Percentiles rank a stretch among this genome's conserved stretches.
phyloP scores from a whole-genome alignment of 2,888 invertebrate species.

The Mimumesa dahlbomi region DNA sequence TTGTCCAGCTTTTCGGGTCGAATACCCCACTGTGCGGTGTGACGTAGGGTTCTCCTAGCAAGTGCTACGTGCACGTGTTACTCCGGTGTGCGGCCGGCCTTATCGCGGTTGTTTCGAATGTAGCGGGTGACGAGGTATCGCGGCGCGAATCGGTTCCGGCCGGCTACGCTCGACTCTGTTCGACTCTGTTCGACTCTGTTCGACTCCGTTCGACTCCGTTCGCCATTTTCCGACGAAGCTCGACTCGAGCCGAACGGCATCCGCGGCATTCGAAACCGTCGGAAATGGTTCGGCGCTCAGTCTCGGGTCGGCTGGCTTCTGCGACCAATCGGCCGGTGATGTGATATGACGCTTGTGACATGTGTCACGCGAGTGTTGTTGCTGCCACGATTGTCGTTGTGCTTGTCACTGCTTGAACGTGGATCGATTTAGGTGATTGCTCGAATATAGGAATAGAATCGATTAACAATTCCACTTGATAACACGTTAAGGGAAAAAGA shows the following conservation, averaged over 20 bases:
- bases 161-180: not conserved
- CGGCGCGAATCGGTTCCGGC: not conserved
- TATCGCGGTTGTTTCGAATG: constrained; percentile 15
- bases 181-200: constrained; percentile 6
- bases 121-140: constrained; percentile 20
- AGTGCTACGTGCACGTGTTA: too few relatives aligned
- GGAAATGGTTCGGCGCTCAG: constrained; percentile 55
- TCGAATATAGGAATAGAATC: too few relatives aligned
- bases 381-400: constrained; percentile 50
- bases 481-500: too few relatives aligned
- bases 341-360: constrained; percentile 61
- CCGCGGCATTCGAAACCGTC: constrained; percentile 51
- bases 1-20: too few relatives aligned
- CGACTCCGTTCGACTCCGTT: constrained; percentile 7
- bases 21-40: too few relatives aligned
- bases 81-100: not conserved
- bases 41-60: too few relatives aligned
- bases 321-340: constrained; percentile 56
- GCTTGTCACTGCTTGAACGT: constrained; percentile 56
- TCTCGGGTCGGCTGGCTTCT: constrained; percentile 66
- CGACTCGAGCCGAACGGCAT: constrained; percentile 36
- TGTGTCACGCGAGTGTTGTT: constrained; percentile 65
- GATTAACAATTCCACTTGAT: too few relatives aligned
- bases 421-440: constrained; percentile 65
- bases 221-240: constrained; percentile 38